Percentiles rank a stretch among this genome's conserved stretches.
phyloP scores from a whole-genome alignment of 2,113 vertebrate genomes.

The Phyllopteryx taeniolatus region DNA sequence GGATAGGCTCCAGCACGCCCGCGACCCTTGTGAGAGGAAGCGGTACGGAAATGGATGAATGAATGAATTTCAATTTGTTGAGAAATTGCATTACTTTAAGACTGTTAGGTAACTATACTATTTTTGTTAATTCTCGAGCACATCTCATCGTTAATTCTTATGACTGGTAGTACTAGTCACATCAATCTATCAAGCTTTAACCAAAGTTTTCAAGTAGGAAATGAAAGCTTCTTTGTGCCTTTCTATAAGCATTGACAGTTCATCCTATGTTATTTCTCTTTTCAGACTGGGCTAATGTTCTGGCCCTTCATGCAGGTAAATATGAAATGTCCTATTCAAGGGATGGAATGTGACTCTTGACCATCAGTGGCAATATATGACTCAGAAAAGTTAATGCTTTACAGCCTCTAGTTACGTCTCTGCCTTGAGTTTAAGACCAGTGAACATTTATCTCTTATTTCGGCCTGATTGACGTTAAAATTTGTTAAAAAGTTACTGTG shows the following conservation, averaged over 20 bases:
- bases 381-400: not conserved
- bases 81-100: not conserved
- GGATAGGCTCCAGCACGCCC: too few relatives aligned
- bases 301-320: conserved; percentile 93
- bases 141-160: not conserved
- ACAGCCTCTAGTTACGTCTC: not conserved
- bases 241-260: not conserved
- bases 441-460: not conserved
- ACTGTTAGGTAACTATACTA: not conserved
- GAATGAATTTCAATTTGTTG: not conserved
- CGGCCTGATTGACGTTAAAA: too few relatives aligned
- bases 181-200: not conserved
- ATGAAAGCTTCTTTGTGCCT: not conserved
- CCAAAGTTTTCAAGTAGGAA: not conserved
- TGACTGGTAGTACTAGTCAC: not conserved
- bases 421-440: not conserved
- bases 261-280: conserved; percentile 44
- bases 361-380: not conserved
- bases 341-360: not conserved
- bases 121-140: not conserved
- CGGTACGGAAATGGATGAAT: too few relatives aligned
- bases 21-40: too few relatives aligned
- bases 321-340: conserved; percentile 6
- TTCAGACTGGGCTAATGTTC: conserved; percentile 86
- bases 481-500: too few relatives aligned